These are phyloP conservation scores for Pyxicephalus adspersus DNA, from an alignment of 2,113 vertebrate species.

Conservation along the genomic window DNA sequence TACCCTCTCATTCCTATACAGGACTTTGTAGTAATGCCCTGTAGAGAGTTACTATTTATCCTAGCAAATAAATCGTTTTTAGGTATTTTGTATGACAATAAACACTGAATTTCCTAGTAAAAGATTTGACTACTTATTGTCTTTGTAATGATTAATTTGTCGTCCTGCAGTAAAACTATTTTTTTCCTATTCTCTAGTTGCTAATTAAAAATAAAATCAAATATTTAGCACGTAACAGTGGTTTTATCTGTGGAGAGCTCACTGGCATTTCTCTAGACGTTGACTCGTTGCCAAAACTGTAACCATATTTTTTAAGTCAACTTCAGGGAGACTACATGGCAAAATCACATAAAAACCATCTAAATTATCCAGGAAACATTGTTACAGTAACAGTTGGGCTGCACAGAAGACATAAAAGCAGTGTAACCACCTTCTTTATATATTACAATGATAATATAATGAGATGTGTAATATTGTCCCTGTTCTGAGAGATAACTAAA, in stretches of 20 bases:
- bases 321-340: too few species aligned
- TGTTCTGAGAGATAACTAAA: too few species aligned
- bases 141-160: constrained; percentile 1
- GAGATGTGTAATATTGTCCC: too few species aligned
- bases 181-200: not conserved
- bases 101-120: not conserved
- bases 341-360: too few species aligned
- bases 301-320: too few species aligned
- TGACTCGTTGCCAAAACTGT: constrained; percentile 12
- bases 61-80: not conserved
- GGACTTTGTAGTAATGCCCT: too few species aligned
- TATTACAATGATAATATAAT: too few species aligned
- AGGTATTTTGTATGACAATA: not conserved
- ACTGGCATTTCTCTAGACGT: constrained; percentile 14
- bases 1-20: too few species aligned
- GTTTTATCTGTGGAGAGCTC: not conserved
- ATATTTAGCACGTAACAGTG: constrained; percentile 11
- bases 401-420: too few species aligned
- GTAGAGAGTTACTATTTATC: not conserved
- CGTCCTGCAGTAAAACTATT: not conserved
- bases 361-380: too few species aligned
- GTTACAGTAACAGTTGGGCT: too few species aligned
- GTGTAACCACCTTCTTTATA: too few species aligned
- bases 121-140: not conserved
- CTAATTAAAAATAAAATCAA: constrained; percentile 31